A percentile compares a stretch with the other conserved stretches of the same genome.
These are phyloP conservation scores for Rhagoletis zephyria DNA, from an alignment of 1,140 invertebrate genomes.

Conservation along the genomic window DNA sequence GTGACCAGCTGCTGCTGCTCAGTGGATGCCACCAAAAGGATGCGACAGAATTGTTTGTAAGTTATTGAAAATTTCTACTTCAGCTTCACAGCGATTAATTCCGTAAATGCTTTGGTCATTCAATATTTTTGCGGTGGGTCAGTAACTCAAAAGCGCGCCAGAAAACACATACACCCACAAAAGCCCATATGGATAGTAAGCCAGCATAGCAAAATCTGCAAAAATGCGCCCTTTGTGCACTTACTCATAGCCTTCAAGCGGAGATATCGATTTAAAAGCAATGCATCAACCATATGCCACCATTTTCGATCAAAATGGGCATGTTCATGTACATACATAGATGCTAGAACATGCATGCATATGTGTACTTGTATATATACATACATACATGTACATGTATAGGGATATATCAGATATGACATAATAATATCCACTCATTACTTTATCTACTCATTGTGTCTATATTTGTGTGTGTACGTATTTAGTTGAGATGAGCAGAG, in stretches of 20 bases:
- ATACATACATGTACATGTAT: not conserved
- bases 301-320: not conserved
- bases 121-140: constrained; percentile 48
- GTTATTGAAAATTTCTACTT: not conserved
- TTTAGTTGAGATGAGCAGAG: constrained; percentile 9
- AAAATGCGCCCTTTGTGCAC: not conserved
- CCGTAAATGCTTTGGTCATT: constrained; percentile 28
- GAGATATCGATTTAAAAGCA: constrained; percentile 28
- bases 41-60: not conserved
- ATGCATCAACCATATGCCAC: constrained; percentile 33
- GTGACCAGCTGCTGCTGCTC: not conserved
- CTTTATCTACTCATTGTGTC: constrained; percentile 16
- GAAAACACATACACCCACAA: not conserved
- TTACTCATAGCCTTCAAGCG: not conserved
- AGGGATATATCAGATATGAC: constrained; percentile 11
- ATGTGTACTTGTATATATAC: not conserved
- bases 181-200: not conserved
- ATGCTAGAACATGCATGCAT: not conserved
- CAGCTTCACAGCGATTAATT: constrained; percentile 5
- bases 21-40: not conserved
- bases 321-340: not conserved
- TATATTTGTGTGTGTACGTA: no score
- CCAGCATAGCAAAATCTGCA: not conserved
- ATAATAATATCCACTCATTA: constrained; percentile 46
- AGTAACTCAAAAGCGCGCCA: not conserved